A percentile compares a stretch with the other conserved stretches of the same genome.
phyloP scores from a whole-genome alignment of 2,797 vertebrate species.

The Nyctibius grandis region DNA sequence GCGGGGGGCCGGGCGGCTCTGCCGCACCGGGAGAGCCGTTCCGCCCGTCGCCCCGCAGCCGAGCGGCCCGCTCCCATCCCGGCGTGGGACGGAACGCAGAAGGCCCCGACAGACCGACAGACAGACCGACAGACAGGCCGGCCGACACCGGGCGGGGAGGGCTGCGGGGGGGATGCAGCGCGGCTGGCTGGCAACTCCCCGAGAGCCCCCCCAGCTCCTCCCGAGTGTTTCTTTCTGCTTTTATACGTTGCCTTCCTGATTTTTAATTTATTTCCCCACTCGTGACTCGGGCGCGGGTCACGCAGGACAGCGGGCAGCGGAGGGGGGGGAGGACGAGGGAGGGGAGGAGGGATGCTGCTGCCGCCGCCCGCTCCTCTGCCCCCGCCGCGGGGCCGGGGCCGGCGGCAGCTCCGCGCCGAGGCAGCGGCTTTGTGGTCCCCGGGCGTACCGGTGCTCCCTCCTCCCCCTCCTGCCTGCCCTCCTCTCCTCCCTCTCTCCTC shows the following conservation, averaged over 20 bases:
- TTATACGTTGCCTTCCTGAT: neutral
- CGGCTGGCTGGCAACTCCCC: neutral
- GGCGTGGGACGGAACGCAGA: neutral
- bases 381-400: neutral
- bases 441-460: slow-evolving; percentile 1
- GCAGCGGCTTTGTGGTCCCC: neutral
- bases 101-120: neutral
- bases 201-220: neutral
- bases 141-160: neutral
- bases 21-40: slow-evolving; percentile 5
- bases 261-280: neutral
- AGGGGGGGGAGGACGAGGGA: neutral
- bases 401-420: neutral
- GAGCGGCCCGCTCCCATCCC: neutral
- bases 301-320: neutral
- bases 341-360: neutral
- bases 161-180: neutral
- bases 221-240: neutral
- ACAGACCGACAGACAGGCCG: neutral
- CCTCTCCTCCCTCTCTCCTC: slow-evolving; percentile 8
- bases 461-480: slow-evolving; percentile 11
- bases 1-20: neutral
- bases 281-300: neutral
- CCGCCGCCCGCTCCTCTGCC: neutral
- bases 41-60: too few relatives aligned